Evolutionary conservation across 2,113 vertebrate genomes (phyloP).

Genomic region (Miniopterus natalensis): DNA sequence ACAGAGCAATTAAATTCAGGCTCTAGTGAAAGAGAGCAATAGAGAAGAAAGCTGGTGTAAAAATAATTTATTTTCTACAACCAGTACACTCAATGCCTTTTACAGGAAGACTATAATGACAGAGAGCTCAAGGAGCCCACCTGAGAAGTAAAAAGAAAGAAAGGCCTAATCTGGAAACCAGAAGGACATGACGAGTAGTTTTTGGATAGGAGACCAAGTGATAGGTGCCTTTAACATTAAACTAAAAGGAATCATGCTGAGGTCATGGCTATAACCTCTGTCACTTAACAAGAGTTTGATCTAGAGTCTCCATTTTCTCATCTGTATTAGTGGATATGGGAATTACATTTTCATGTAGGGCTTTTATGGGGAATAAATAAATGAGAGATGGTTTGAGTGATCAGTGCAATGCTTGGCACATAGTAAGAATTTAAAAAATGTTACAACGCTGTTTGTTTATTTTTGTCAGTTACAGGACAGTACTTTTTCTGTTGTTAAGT

Average conservation of each 20-base stretch:
- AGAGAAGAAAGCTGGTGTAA: constrained; percentile 5
- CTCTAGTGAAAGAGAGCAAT: neutral
- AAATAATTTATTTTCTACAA: constrained; percentile 33
- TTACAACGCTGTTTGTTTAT: neutral
- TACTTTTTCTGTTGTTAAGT: neutral
- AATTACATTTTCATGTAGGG: neutral
- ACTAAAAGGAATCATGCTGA: neutral
- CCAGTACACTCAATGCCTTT: neutral
- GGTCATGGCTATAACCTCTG: neutral
- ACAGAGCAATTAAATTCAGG: neutral
- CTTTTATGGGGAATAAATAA: neutral
- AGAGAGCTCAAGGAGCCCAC: neutral
- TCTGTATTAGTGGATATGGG: neutral
- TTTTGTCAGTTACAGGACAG: neutral
- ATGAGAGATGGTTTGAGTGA: neutral
- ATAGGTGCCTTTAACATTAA: neutral
- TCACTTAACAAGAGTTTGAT: neutral
- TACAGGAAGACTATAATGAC: neutral
- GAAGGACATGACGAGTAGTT: neutral
- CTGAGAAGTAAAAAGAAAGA: neutral
- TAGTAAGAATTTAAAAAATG: neutral
- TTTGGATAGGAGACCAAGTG: neutral
- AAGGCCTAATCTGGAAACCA: neutral
- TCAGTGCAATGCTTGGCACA: neutral
- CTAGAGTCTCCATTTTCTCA: neutral